Percentiles rank a stretch among this genome's conserved stretches.
Conservation (phyloP, 2,888 invertebrate species). For the Halocaridina rubra region DNA sequence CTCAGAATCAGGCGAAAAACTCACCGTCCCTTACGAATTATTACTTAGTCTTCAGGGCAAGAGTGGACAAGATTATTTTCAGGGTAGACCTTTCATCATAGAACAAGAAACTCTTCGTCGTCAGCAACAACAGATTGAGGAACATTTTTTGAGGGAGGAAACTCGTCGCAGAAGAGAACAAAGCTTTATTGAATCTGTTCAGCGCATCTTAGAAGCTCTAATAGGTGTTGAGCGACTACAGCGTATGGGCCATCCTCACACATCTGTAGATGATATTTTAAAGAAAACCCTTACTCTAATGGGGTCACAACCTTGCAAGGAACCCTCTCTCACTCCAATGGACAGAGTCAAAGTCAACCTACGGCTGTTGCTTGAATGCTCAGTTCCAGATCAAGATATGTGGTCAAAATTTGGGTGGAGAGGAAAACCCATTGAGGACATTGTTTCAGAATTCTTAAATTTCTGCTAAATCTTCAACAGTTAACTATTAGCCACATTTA, state of each 20-base stretch:
- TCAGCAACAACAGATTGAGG: constrained; percentile 29
- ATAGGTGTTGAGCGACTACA: constrained; percentile 50
- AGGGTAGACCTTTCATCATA: not conserved
- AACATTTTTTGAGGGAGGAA: constrained; percentile 28
- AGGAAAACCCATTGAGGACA: constrained; percentile 63
- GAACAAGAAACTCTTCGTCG: constrained; percentile 23
- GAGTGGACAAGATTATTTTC: not conserved
- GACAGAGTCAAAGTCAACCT: constrained; percentile 63
- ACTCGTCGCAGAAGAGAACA: constrained; percentile 26
- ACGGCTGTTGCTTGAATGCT: constrained; percentile 59
- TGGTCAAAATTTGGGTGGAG: constrained; percentile 63
- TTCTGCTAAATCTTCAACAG: constrained; percentile 41
- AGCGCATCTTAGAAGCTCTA: constrained; percentile 51
- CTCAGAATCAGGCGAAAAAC: constrained; percentile 53
- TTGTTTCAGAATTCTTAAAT: constrained; percentile 60
- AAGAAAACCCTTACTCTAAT: constrained; percentile 51
- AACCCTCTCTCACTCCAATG: constrained; percentile 57
- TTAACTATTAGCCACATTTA: too few species aligned
- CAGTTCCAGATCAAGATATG: constrained; percentile 61
- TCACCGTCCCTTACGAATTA: constrained; percentile 52
- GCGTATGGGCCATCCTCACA: constrained; percentile 53
- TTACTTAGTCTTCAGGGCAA: constrained; percentile 33
- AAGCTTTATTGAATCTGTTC: constrained; percentile 49
- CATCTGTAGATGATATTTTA: constrained; percentile 56
- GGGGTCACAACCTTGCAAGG: constrained; percentile 60